Percentiles rank a stretch among this genome's conserved stretches.
These are phyloP conservation scores for Vulpes vulpes DNA, from an alignment of 2,113 vertebrate species.

Conservation along the genomic window DNA sequence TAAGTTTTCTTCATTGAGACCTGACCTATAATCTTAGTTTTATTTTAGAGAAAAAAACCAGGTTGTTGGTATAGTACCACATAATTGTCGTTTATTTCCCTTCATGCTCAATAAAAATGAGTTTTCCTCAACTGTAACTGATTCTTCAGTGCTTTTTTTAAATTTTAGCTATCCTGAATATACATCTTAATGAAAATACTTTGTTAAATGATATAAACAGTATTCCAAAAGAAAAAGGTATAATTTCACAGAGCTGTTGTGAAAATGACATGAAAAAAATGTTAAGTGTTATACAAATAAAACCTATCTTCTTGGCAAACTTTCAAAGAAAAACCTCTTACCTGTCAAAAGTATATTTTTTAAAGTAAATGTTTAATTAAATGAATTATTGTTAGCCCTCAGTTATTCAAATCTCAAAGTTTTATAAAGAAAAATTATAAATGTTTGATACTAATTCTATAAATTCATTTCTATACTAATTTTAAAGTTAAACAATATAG, in stretches of 20 bases:
- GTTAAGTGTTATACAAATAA: background rate
- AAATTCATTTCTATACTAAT: conserved; percentile 38
- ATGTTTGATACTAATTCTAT: background rate
- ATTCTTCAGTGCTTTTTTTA: conserved; percentile 11
- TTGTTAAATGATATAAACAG: conserved; percentile 13
- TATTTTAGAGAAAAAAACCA: conserved; percentile 26
- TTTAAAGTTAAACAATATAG: conserved; percentile 62
- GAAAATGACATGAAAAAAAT: conserved; percentile 50
- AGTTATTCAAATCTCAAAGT: conserved; percentile 45
- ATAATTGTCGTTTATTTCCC: background rate
- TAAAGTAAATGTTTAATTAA: conserved; percentile 49
- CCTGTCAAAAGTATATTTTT: conserved; percentile 40
- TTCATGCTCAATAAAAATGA: conserved; percentile 44
- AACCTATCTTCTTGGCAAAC: background rate
- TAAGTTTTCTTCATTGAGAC: conserved; percentile 28
- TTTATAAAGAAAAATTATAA: conserved; percentile 34
- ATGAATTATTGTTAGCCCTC: conserved; percentile 46
- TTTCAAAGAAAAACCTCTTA: background rate
- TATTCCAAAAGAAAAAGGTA: background rate
- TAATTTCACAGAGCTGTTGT: conserved; percentile 15
- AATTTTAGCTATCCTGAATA: background rate
- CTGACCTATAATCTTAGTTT: background rate
- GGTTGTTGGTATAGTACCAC: background rate
- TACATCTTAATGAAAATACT: conserved; percentile 32
- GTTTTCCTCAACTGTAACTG: conserved; percentile 48